A percentile compares a stretch with the other conserved stretches of the same genome.
Evolutionary conservation across 2,797 vertebrate species (phyloP).

Genomic region (Pampus argenteus): DNA sequence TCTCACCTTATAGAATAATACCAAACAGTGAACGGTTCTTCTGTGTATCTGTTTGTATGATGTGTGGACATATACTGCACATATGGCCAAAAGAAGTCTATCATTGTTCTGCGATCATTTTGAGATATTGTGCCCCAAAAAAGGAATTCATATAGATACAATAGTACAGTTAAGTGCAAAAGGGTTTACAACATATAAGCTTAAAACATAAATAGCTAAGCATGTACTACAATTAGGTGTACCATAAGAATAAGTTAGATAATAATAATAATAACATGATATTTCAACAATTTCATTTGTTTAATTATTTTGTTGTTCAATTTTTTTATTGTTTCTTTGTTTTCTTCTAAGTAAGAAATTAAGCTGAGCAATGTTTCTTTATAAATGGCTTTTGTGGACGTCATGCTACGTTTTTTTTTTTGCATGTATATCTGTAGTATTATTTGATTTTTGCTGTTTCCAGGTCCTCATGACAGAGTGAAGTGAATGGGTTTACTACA

Average conservation of each 20-base stretch:
- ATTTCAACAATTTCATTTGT: neutral
- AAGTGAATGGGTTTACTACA: neutral
- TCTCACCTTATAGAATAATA: constrained; percentile 1
- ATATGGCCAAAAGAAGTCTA: neutral
- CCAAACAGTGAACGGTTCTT: neutral
- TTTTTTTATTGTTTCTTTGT: too few relatives aligned
- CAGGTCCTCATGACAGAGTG: neutral
- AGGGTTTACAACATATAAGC: too few relatives aligned
- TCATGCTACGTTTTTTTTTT: neutral
- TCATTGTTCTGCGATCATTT: too few relatives aligned
- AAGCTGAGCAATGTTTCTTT: constrained; percentile 2
- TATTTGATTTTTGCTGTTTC: constrained; percentile 16
- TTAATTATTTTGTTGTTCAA: neutral
- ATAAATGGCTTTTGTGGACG: neutral
- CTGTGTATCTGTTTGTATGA: constrained; percentile 7
- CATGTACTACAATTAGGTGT: too few relatives aligned
- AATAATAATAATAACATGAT: too few relatives aligned
- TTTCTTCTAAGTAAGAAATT: neutral
- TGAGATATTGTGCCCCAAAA: too few relatives aligned
- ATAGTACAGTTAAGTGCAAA: too few relatives aligned
- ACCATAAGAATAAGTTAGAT: too few relatives aligned
- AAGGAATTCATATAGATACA: too few relatives aligned
- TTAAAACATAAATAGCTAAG: too few relatives aligned
- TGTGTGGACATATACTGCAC: neutral
- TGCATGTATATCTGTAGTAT: neutral